These are phyloP conservation scores for Esperia sulphurella DNA, from an alignment of 2,888 invertebrate species.

Conservation along the genomic window DNA sequence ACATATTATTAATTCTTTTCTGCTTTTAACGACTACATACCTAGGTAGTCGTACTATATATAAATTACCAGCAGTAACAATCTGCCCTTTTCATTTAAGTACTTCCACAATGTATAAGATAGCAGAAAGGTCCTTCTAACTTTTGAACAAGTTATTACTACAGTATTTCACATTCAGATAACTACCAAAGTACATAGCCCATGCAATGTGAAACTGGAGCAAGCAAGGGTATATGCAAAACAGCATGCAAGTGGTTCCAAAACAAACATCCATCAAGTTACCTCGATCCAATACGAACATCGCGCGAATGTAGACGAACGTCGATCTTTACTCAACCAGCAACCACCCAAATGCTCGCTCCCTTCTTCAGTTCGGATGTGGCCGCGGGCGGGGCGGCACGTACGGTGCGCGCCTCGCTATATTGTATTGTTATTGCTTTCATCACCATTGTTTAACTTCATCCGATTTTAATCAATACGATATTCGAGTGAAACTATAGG, in stretches of 20 bases:
- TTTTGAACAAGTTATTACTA: neutral
- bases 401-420: conserved; percentile 72
- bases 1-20: too few relatives aligned
- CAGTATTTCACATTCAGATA: neutral
- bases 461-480: conserved; percentile 66
- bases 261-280: conserved; percentile 47
- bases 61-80: neutral
- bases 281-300: conserved; percentile 36
- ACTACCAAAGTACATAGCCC: neutral
- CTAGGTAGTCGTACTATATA: too few relatives aligned
- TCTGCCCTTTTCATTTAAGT: neutral
- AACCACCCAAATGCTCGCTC: conserved; percentile 13
- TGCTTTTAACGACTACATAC: neutral
- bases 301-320: conserved; percentile 60
- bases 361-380: conserved; percentile 60
- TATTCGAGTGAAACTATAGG: conserved; percentile 48
- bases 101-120: neutral
- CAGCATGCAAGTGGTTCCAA: conserved; percentile 40
- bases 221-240: conserved; percentile 12
- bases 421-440: conserved; percentile 65
- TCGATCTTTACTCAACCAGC: conserved; percentile 50
- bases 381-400: conserved; percentile 78
- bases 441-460: conserved; percentile 65
- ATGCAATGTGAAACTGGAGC: conserved; percentile 16
- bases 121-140: neutral